These are phyloP conservation scores for Montipora foliosa DNA, from an alignment of 64 coral and sea anemone species.

Conservation along the genomic window DNA sequence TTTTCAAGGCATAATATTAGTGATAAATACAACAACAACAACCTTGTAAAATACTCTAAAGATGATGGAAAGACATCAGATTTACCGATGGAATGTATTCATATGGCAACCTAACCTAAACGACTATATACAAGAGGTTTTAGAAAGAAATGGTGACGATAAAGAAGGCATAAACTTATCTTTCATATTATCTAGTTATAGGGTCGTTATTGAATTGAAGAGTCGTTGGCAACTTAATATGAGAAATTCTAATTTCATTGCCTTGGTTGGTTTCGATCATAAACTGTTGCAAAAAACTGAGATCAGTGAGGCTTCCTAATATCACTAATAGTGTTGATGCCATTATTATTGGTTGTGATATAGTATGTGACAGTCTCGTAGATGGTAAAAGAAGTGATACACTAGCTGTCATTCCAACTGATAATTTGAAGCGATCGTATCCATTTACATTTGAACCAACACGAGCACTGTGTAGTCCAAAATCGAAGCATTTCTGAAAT, in stretches of 20 bases:
- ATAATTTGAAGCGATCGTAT: background rate
- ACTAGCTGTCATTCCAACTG: slow-evolving; percentile 34
- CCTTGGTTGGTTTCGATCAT: slow-evolving; percentile 30
- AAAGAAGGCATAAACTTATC: slow-evolving; percentile 11
- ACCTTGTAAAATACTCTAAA: background rate
- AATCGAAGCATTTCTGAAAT: background rate
- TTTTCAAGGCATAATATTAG: slow-evolving; percentile 34
- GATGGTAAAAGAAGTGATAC: slow-evolving; percentile 28
- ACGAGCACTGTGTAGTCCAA: background rate
- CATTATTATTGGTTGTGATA: background rate
- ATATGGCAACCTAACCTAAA: slow-evolving; percentile 39
- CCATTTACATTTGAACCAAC: slow-evolving; percentile 35
- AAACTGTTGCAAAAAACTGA: background rate
- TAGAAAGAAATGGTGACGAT: background rate
- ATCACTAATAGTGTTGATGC: slow-evolving; percentile 55
- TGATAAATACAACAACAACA: background rate
- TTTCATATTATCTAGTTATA: slow-evolving; percentile 36
- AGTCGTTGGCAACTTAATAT: background rate
- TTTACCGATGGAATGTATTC: slow-evolving; percentile 21
- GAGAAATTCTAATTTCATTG: background rate
- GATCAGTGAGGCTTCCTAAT: background rate
- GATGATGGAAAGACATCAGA: background rate
- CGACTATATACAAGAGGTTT: slow-evolving; percentile 6
- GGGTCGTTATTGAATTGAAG: background rate
- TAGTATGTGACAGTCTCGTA: slow-evolving; percentile 8